phyloP scores from a whole-genome alignment of 2,113 vertebrate species.

The Megaleporinus macrocephalus region DNA sequence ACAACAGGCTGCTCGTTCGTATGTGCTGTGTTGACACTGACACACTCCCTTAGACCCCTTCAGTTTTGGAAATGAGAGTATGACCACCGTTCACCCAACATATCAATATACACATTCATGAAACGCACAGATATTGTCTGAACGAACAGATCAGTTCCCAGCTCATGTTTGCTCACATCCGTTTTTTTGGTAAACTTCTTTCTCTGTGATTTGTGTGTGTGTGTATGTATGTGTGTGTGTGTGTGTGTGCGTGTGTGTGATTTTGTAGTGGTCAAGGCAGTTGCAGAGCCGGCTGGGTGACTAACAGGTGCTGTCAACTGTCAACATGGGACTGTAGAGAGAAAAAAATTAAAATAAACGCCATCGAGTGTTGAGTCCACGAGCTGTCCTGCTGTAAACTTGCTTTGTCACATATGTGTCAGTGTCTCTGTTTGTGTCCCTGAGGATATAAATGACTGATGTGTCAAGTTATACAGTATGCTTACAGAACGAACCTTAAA shows the following conservation, averaged over 20 bases:
- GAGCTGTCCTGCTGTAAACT: conserved; percentile 92
- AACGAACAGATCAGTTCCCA: neutral
- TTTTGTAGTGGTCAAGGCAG: conserved; percentile 99
- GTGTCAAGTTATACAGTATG: neutral
- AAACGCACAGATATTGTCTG: neutral
- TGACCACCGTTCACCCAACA: neutral
- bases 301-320: conserved; percentile 94
- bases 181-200: conserved; percentile 93
- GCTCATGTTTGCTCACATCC: conserved; percentile 51
- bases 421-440: conserved; percentile 77
- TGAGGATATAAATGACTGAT: neutral
- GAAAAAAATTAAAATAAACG: conserved; percentile 83
- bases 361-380: conserved; percentile 91
- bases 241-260: conserved; percentile 85
- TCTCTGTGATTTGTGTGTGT: conserved; percentile 99
- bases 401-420: conserved; percentile 44
- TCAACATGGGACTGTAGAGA: conserved; percentile 97
- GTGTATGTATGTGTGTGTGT: conserved; percentile 85
- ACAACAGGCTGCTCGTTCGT: neutral
- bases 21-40: neutral
- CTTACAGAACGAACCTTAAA: neutral
- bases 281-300: conserved; percentile 99
- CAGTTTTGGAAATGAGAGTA: conserved; percentile 10
- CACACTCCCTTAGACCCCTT: neutral
- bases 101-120: neutral